phyloP scores from a whole-genome alignment of 1,140 invertebrate genomes.

The Eriosoma lanigerum region DNA sequence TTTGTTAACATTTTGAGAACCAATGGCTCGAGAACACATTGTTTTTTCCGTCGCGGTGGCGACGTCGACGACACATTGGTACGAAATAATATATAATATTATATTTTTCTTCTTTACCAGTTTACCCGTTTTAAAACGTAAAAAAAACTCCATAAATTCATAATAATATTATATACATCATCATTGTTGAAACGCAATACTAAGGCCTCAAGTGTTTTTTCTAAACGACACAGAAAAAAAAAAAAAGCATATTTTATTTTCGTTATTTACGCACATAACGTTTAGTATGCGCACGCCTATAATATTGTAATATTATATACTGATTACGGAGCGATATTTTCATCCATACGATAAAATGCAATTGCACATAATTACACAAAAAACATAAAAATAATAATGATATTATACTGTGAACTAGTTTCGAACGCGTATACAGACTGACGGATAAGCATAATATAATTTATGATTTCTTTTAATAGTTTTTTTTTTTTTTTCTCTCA shows the following conservation, averaged over 20 bases:
- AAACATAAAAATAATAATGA: neutral
- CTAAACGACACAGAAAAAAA: too few relatives aligned
- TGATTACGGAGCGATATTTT: neutral
- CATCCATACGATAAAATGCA: neutral
- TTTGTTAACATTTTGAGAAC: conserved; percentile 19
- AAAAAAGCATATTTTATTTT: too few relatives aligned
- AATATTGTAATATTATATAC: too few relatives aligned
- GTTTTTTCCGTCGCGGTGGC: neutral
- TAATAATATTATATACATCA: neutral
- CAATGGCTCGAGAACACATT: neutral
- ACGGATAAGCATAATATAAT: neutral
- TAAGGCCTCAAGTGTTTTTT: too few relatives aligned
- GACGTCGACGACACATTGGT: conserved; percentile 6
- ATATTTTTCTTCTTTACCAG: too few relatives aligned
- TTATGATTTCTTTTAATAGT: neutral
- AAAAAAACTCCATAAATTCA: too few relatives aligned
- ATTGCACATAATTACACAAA: neutral
- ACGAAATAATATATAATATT: neutral
- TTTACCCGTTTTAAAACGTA: too few relatives aligned
- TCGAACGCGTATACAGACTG: neutral
- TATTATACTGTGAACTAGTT: neutral
- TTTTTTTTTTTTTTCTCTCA: neutral
- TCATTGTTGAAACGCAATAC: neutral
- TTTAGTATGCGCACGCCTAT: too few relatives aligned
- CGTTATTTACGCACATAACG: too few relatives aligned